Conservation (phyloP, 1,140 invertebrate species). For the Drosophila obscura region DNA sequence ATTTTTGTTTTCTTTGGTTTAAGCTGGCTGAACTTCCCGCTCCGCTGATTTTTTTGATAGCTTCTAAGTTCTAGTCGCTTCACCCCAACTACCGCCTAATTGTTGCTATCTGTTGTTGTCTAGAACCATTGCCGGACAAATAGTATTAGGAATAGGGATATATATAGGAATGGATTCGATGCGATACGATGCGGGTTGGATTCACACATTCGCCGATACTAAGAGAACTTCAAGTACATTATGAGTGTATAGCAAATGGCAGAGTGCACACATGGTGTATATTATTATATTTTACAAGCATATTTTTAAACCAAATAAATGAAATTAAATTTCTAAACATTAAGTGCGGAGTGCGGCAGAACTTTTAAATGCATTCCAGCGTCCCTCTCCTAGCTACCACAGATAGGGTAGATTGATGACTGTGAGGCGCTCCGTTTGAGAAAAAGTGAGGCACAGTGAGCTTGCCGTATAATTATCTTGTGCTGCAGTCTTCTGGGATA, state of each 20-base stretch:
- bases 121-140: constrained; percentile 3
- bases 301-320: constrained; percentile 81
- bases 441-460: constrained; percentile 62
- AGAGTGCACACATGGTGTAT: constrained; percentile 5
- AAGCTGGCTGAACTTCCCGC: constrained; percentile 1
- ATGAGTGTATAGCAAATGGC: constrained; percentile 25
- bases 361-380: too few relatives aligned
- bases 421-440: too few relatives aligned
- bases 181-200: background rate
- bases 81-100: constrained; percentile 37
- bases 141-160: constrained; percentile 14
- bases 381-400: too few relatives aligned
- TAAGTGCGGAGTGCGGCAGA: background rate
- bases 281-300: constrained; percentile 66
- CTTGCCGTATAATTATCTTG: constrained; percentile 69
- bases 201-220: constrained; percentile 14
- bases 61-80: constrained; percentile 60
- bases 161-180: background rate
- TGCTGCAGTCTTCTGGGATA: constrained; percentile 62
- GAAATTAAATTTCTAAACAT: constrained; percentile 72
- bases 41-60: constrained; percentile 12
- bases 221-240: constrained; percentile 62
- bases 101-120: constrained; percentile 67
- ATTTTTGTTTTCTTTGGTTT: constrained; percentile 26
- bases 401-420: too few relatives aligned